These are phyloP conservation scores for Baronia brevicornis DNA, from an alignment of 2,888 invertebrate species.

Conservation along the genomic window DNA sequence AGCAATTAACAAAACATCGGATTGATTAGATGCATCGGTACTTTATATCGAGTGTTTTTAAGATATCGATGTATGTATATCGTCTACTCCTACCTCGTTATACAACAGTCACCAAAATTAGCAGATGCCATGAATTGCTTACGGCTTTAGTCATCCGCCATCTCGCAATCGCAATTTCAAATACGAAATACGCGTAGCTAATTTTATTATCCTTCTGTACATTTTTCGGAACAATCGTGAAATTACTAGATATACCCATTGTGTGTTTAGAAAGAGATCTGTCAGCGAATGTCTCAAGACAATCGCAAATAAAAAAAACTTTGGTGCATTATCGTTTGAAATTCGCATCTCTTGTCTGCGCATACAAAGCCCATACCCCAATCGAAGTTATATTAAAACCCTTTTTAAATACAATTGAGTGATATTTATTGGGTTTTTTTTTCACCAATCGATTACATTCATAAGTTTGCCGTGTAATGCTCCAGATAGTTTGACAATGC, in stretches of 20 bases:
- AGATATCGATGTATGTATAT: too few species aligned
- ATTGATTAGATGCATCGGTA: too few species aligned
- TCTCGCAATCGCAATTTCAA: too few species aligned
- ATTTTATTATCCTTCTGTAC: conserved; percentile 20
- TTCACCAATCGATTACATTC: conserved; percentile 42
- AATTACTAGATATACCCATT: conserved; percentile 36
- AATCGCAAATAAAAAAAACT: conserved; percentile 29
- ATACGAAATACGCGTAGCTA: too few species aligned
- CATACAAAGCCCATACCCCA: conserved; percentile 41
- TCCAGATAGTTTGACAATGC: conserved; percentile 55
- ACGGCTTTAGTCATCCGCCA: too few species aligned
- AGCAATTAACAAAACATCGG: too few species aligned
- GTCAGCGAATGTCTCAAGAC: conserved; percentile 29
- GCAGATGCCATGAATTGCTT: too few species aligned
- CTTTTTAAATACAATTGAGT: conserved; percentile 70
- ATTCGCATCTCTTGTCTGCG: conserved; percentile 45
- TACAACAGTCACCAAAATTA: too few species aligned
- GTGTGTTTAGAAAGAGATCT: conserved; percentile 24
- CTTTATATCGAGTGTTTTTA: too few species aligned
- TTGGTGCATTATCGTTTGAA: conserved; percentile 33
- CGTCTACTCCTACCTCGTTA: too few species aligned
- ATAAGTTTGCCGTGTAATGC: conserved; percentile 48
- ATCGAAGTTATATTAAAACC: conserved; percentile 66
- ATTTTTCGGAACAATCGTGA: conserved; percentile 25
- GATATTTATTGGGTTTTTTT: conserved; percentile 73